These are phyloP conservation scores for Brachyhypopomus gauderio DNA, from an alignment of 2,113 vertebrate genomes.

Conservation along the genomic window DNA sequence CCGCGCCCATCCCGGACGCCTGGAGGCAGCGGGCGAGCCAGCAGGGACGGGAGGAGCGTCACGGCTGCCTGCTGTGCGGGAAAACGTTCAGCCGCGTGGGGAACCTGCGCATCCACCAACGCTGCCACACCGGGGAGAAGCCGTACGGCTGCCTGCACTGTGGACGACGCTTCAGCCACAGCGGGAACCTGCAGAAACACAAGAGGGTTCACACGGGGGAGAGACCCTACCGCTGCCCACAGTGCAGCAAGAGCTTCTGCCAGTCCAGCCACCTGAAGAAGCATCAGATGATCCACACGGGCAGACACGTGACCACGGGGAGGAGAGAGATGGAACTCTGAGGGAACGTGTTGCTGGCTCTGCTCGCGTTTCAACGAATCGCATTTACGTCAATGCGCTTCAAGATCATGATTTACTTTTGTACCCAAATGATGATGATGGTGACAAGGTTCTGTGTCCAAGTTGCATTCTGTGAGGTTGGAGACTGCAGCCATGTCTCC, in stretches of 20 bases:
- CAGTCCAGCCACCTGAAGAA: conserved; percentile 74
- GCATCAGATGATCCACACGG: conserved; percentile 74
- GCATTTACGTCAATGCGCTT: background rate
- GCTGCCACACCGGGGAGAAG: conserved; percentile 76
- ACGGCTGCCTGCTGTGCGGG: conserved; percentile 62
- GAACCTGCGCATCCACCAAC: conserved; percentile 74
- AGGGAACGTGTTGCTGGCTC: background rate
- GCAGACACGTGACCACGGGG: conserved; percentile 20
- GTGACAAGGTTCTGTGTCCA: background rate
- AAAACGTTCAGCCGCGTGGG: conserved; percentile 71
- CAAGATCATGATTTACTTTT: too few species aligned
- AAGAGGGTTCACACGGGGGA: conserved; percentile 76
- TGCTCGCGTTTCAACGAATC: background rate
- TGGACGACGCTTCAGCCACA: conserved; percentile 73
- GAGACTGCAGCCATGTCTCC: background rate
- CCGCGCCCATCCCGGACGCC: background rate
- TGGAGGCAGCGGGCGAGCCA: conserved; percentile 9
- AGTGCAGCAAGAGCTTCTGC: conserved; percentile 77
- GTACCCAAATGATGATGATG: too few species aligned
- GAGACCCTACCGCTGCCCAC: conserved; percentile 73
- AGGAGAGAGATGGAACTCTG: conserved; percentile 33
- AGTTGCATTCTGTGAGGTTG: background rate
- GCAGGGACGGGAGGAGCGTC: conserved; percentile 27
- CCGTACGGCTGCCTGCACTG: conserved; percentile 73
- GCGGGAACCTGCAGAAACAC: conserved; percentile 76